Base-by-base conservation (phyloP, 2,888 invertebrate species). In the Sminthurides aquaticus region DNA sequence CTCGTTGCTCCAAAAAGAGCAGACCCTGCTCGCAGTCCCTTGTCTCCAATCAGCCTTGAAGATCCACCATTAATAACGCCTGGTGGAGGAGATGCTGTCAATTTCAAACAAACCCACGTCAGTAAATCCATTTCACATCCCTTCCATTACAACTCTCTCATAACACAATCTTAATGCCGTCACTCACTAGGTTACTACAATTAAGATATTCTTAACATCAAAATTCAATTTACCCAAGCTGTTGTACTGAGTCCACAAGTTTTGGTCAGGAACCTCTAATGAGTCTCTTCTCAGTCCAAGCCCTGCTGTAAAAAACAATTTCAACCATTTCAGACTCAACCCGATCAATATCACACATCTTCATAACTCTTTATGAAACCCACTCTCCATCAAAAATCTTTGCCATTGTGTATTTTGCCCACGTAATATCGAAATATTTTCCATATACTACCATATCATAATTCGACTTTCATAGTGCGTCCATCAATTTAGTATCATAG, bases 1-100 rank as follows among this genome's bases (percentile, higher is more conserved):
- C 83, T 86, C 73, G 87, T 87, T 20, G 88, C 87, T 69, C 88
- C 88, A 78, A 90, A 89, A 81, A 86, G 80, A 70, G 85, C 84
- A 69, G 85, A 80, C 74, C 81, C 74, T 57, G 72, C 69, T 49
- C 71, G 83, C 79, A 80, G 84, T 62, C 72, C 73, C 57, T 73
- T 71, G 59, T 73, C 74, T 62, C 71, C 72, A 56, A 73, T 72
- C 71, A 79, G 76, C 67, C 77, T 77, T 58, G 78, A 76, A 26
- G 78, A 76, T 26, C 77, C 77, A 61, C 77, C 71, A 62, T 70
- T 70, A 43, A 73, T 71, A 63, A 69, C 64, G 57, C 73, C 75
- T 49, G 80, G 79, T 70, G 86, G 87, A 74, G 91, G 90, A 75
- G 91, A 91, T 71, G 67, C 72, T 72, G 24, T 20, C 5, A 52